Evolutionary conservation across 2,113 vertebrate genomes (phyloP).

Genomic region (Pipra filicauda): DNA sequence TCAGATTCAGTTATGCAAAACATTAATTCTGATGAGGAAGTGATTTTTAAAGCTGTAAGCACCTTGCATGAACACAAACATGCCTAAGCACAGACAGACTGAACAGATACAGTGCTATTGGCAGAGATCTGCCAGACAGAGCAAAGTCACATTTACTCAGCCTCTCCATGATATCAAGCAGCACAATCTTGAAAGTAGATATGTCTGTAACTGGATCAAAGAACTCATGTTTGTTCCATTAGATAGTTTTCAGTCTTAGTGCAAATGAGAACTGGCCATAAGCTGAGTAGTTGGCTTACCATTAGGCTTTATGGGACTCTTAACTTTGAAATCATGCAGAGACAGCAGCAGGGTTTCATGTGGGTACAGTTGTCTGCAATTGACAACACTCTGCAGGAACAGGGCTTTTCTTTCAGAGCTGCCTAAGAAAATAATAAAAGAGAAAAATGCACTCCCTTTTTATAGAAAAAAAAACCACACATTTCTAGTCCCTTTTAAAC

Average conservation of each 20-base stretch:
- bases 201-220: not conserved
- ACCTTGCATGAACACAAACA: not conserved
- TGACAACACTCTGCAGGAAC: not conserved
- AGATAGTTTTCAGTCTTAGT: not conserved
- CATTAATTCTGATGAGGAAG: not conserved
- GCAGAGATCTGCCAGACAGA: not conserved
- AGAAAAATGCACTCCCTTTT: not conserved
- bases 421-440: not conserved
- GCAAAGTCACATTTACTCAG: not conserved
- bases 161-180: not conserved
- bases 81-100: not conserved
- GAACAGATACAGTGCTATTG: not conserved
- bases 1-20: not conserved
- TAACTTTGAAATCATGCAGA: not conserved
- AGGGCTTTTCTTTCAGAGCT: not conserved
- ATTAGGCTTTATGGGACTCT: not conserved
- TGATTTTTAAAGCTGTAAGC: not conserved
- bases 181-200: not conserved
- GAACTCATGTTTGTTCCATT: not conserved
- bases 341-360: not conserved
- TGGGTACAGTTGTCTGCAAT: not conserved
- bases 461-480: rapidly evolving
- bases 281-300: not conserved
- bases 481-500: not conserved
- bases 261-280: not conserved